These are phyloP conservation scores for Lagenorhynchus albirostris DNA, from an alignment of 2,113 vertebrate species.

Conservation along the genomic window DNA sequence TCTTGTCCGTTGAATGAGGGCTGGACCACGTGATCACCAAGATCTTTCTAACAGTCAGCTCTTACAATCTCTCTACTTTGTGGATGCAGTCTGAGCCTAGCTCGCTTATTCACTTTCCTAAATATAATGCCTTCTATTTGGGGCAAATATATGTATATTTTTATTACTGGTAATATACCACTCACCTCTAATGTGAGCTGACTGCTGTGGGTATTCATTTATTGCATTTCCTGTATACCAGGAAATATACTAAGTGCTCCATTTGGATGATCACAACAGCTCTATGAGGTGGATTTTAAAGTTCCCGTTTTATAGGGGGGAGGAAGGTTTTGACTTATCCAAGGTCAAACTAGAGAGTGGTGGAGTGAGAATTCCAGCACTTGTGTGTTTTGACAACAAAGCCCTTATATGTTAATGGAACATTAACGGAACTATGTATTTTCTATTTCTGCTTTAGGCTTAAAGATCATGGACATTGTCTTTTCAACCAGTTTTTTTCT, in stretches of 20 bases:
- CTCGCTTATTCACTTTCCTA: not conserved
- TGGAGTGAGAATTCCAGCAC: not conserved
- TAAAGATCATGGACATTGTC: not conserved
- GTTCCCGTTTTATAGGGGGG: not conserved
- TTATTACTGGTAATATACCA: not conserved
- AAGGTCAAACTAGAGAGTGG: slow-evolving; percentile 5
- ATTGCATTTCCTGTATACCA: not conserved
- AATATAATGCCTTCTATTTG: slow-evolving; percentile 7
- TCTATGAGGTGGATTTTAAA: not conserved
- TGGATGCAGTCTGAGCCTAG: not conserved
- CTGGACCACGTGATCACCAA: not conserved
- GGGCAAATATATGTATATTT: not conserved
- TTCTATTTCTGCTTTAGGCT: not conserved
- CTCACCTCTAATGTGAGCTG: not conserved
- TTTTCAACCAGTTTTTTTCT: not conserved
- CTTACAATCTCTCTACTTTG: not conserved
- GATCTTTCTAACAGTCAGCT: not conserved
- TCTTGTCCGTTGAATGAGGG: not conserved
- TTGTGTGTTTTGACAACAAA: not conserved
- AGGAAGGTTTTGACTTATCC: slow-evolving; percentile 11
- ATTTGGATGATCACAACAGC: not conserved
- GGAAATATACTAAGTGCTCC: not conserved
- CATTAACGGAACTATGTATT: not conserved
- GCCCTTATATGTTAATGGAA: not conserved
- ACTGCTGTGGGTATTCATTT: not conserved